Evolutionary conservation across 1,140 invertebrate species (phyloP), one percentile per base, ranked within the genome.

Genomic region (Zelostemma sp.): DNA sequence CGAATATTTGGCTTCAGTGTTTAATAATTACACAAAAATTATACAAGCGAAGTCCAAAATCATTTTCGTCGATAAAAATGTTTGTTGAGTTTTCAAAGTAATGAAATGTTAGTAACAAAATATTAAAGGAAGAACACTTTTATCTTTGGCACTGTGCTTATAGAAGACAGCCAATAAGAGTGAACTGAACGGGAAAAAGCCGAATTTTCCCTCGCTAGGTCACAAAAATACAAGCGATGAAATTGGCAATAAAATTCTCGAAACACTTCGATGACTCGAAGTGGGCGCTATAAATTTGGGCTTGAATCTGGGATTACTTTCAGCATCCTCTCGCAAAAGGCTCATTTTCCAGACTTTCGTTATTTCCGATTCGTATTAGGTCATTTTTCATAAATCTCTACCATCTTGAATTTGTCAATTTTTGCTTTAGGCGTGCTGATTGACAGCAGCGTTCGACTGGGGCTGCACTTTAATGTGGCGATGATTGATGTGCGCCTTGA

Each of bases 401-500:
- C 11, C 19, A 17, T 31, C 16, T 18, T 8, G 28, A 45, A 45
- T 47, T 19, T 47, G 15, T 5, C 8, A 49, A 31, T 38, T 46
- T 58, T 40, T 0, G 8, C 11, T 46, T 73, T 65, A 73, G 61
- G 70, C 66, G 17, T 70, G 75, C 61, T 80, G 77, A 57, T 77
- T 73, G 47, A 78, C 71, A 1, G 73, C 50, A 31, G 68, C 31
- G 35, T 35, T 16, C 38, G 25, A 59, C 9, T 60, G 15, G 8
- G 51, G 45, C 11, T 80, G 78, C 1, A 76, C 18, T 28, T 81
- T 78, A 4, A 82, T 53, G 57, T 86, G 84, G 12, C 84, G 84
- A 57, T 85, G 83, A 60, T 86, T 84, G 28, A 86, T 85, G 48
- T 87, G 86, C 14, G 83, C 81, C 47, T 86, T 86, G 0, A 87